A percentile compares a stretch with the other conserved stretches of the same genome.
These are phyloP conservation scores for Cerastis leucographa DNA, from an alignment of 2,888 invertebrate species.

Conservation along the genomic window DNA sequence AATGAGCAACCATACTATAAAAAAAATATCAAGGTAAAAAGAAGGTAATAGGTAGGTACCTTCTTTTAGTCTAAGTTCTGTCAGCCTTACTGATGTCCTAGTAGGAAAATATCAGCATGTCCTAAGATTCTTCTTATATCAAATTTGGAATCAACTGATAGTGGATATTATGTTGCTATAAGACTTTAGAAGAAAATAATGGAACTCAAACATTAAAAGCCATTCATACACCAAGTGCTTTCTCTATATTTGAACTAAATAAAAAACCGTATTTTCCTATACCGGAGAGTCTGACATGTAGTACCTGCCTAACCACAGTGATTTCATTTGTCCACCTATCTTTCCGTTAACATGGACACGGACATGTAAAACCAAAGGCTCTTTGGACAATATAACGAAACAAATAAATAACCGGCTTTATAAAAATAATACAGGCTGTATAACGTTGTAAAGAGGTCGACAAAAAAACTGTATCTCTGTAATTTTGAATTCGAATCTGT, in stretches of 20 bases:
- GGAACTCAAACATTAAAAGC: background rate
- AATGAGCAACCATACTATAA: background rate
- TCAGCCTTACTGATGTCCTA: background rate
- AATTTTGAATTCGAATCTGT: conserved; percentile 14
- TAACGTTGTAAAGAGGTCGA: background rate
- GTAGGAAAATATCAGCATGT: background rate
- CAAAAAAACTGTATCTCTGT: background rate
- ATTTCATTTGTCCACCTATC: conserved; percentile 46
- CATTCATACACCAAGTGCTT: background rate
- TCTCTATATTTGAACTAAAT: background rate
- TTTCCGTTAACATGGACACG: conserved; percentile 21
- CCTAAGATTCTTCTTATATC: too few species aligned
- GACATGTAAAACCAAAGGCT: conserved; percentile 35
- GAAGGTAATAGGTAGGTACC: too few species aligned
- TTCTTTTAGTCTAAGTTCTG: too few species aligned
- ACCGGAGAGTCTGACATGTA: conserved; percentile 1
- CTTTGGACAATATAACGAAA: conserved; percentile 48
- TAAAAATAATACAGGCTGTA: conserved; percentile 23
- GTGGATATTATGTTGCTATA: background rate
- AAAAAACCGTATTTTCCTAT: background rate
- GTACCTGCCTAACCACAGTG: background rate
- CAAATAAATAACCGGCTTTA: conserved; percentile 11
- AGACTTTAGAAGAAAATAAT: background rate
- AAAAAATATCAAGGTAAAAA: background rate
- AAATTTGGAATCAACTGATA: background rate